phyloP scores from a whole-genome alignment of 2,888 invertebrate species.

The Eupeodes luniger region DNA sequence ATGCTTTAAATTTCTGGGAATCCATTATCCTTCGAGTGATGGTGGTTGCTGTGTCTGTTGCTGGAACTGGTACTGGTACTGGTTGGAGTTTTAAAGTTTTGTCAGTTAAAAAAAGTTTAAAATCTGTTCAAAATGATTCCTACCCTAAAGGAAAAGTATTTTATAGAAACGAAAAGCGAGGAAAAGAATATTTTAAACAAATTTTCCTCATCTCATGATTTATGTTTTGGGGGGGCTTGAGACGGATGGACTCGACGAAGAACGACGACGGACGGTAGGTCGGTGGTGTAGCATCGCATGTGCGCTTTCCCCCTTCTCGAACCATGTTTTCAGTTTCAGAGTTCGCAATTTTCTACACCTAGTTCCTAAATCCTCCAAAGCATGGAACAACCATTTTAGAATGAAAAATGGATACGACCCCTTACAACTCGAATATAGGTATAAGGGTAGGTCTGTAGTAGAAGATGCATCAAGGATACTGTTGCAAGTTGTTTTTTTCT shows the following conservation, averaged over 20 bases:
- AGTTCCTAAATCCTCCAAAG: background rate
- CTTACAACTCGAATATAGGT: background rate
- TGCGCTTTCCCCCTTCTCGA: constrained; percentile 8
- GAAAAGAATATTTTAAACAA: constrained; percentile 57
- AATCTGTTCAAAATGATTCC: constrained; percentile 37
- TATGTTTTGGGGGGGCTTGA: constrained; percentile 32
- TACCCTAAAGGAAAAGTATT: constrained; percentile 28
- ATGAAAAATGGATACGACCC: constrained; percentile 66
- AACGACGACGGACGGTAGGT: no score
- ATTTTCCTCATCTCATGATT: constrained; percentile 53
- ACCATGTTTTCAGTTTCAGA: background rate
- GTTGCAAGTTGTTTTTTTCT: constrained; percentile 44
- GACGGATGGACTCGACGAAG: no score
- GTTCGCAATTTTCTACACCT: background rate
- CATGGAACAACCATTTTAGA: constrained; percentile 31
- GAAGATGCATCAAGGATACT: constrained; percentile 55
- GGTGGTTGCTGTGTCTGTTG: background rate
- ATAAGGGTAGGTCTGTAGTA: no score
- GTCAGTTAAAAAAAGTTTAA: constrained; percentile 44
- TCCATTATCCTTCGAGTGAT: constrained; percentile 22
- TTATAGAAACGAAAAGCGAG: constrained; percentile 8
- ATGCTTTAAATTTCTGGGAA: constrained; percentile 5
- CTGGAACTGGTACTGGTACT: background rate
- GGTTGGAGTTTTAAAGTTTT: constrained; percentile 20
- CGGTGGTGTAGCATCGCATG: constrained; percentile 1